A percentile compares a stretch with the other conserved stretches of the same genome.
phyloP scores from a whole-genome alignment of 2,797 vertebrate species.

The Sarcoramphus papa region DNA sequence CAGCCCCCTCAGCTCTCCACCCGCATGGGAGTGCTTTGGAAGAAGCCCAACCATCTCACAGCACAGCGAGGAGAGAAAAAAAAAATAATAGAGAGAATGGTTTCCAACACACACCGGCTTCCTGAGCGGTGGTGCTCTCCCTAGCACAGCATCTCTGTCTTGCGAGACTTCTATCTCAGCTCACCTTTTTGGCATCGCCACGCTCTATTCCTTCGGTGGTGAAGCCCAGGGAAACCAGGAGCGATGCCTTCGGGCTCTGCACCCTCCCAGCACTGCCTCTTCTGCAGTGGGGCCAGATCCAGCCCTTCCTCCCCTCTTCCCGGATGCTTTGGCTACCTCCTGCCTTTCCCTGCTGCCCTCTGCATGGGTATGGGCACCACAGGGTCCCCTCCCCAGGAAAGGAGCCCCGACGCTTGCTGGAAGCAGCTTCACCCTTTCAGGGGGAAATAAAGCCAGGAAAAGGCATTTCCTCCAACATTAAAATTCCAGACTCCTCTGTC shows the following conservation, averaged over 20 bases:
- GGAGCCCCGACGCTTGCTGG: not conserved
- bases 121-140: not conserved
- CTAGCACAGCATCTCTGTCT: not conserved
- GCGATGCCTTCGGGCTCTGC: accelerated
- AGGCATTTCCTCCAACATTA: not conserved
- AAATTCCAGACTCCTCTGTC: not conserved
- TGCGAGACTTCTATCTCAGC: not conserved
- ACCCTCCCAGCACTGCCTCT: not conserved
- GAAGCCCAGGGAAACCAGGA: not conserved
- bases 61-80: not conserved
- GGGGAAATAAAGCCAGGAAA: not conserved
- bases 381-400: not conserved
- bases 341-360: not conserved
- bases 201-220: accelerated
- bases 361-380: not conserved
- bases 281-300: not conserved
- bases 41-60: not conserved
- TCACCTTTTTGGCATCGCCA: not conserved
- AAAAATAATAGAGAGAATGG: not conserved
- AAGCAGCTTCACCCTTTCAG: not conserved
- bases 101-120: not conserved
- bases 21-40: not conserved
- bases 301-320: not conserved
- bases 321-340: not conserved
- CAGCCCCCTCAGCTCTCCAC: not conserved